These are phyloP conservation scores for Poeciliopsis gracilis DNA, from an alignment of 2,797 vertebrate genomes.

Conservation along the genomic window DNA sequence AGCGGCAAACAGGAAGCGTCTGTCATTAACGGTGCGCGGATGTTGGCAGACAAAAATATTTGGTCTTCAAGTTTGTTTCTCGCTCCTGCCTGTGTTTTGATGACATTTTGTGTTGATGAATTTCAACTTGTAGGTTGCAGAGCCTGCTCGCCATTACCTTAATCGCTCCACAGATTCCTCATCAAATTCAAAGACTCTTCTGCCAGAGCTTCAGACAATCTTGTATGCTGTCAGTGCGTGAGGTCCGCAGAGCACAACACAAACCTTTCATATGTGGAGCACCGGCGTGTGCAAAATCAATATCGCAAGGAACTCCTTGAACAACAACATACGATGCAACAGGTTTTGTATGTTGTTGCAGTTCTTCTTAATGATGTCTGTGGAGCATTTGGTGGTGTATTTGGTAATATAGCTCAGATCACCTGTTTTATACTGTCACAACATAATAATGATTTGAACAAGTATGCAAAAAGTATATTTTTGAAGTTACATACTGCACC, in stretches of 20 bases:
- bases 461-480: too few species aligned
- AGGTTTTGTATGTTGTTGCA: background rate
- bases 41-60: background rate
- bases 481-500: too few species aligned
- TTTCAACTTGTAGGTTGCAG: background rate
- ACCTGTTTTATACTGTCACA: too few species aligned
- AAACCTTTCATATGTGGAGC: background rate
- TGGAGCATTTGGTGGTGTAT: too few species aligned
- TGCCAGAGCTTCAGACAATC: background rate
- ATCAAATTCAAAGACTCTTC: background rate
- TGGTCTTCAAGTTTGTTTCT: background rate
- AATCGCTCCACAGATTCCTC: background rate
- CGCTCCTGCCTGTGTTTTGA: background rate
- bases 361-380: background rate
- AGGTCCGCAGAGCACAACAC: background rate
- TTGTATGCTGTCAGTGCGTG: background rate
- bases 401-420: too few species aligned
- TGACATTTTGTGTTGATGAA: background rate
- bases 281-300: background rate
- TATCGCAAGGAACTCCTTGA: background rate
- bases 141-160: background rate
- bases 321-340: background rate
- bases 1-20: background rate
- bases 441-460: too few species aligned
- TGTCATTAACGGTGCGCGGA: background rate